Evolutionary conservation across 64 coral and sea anemone species (phyloP).

Genomic region (Orbicella faveolata): DNA sequence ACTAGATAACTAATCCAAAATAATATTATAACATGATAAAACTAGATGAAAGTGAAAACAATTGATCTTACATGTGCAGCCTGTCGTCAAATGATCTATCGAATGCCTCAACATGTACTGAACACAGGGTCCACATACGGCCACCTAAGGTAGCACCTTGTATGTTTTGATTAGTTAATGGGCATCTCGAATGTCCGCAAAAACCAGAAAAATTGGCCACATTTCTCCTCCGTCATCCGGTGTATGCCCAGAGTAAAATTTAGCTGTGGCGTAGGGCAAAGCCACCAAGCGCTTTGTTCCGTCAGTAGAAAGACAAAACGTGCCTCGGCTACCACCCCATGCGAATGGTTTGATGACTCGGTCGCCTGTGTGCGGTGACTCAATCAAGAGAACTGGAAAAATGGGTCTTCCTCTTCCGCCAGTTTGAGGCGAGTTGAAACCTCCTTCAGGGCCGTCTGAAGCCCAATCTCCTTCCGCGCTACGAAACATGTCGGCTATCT

Average conservation of each 20-base stretch:
- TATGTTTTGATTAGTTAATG: too few species aligned
- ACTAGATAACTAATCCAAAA: too few species aligned
- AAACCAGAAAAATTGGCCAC: too few species aligned
- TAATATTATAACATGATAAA: too few species aligned
- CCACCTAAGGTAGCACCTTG: too few species aligned
- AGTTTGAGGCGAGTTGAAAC: background rate
- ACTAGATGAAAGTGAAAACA: too few species aligned
- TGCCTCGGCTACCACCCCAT: background rate
- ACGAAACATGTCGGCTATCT: conserved; percentile 18
- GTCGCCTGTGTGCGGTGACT: conserved; percentile 7
- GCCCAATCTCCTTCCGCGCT: conserved; percentile 3
- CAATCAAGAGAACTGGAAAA: conserved; percentile 3
- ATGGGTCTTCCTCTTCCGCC: conserved; percentile 24
- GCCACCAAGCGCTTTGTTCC: conserved; percentile 2
- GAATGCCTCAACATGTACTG: too few species aligned
- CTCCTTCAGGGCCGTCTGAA: background rate
- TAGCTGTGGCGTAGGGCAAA: background rate
- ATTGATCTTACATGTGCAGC: too few species aligned
- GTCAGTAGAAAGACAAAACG: conserved; percentile 13
- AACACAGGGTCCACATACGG: too few species aligned
- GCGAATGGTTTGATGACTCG: conserved; percentile 16
- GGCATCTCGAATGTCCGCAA: too few species aligned
- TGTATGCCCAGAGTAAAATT: conserved; percentile 9
- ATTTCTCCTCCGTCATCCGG: background rate
- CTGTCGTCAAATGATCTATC: too few species aligned